Evolutionary conservation across 2,888 invertebrate genomes (phyloP).

Genomic region (Zonitis immaculata): DNA sequence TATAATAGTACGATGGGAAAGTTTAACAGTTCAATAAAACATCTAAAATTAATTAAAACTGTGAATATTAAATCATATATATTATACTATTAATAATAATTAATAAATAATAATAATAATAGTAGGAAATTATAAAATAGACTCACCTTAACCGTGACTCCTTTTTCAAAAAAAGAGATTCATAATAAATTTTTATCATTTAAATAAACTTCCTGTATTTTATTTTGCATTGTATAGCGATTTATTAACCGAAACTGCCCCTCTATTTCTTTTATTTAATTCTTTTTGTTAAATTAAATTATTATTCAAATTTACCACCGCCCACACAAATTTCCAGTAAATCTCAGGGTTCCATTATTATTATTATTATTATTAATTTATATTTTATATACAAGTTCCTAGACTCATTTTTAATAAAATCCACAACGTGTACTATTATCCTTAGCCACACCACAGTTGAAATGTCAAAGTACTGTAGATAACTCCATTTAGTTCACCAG

Average conservation of each 20-base stretch:
- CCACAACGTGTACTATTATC: too few species aligned
- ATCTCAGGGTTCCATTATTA: too few species aligned
- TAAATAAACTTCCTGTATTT: slow-evolving; percentile 1
- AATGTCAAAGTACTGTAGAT: too few species aligned
- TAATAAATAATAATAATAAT: background rate
- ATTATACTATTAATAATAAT: background rate
- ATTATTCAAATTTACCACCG: background rate
- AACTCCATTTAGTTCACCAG: too few species aligned
- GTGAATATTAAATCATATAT: background rate
- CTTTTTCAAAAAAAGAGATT: background rate
- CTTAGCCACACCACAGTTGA: too few species aligned
- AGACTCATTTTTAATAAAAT: too few species aligned
- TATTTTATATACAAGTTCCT: too few species aligned
- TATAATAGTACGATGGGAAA: background rate
- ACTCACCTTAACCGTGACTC: background rate
- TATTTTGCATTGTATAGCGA: background rate
- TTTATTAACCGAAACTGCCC: background rate
- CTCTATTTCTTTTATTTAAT: background rate
- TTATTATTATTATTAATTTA: too few species aligned
- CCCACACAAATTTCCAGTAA: too few species aligned
- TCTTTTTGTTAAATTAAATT: background rate
- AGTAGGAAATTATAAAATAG: background rate
- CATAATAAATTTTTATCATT: background rate
- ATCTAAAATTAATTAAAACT: background rate
- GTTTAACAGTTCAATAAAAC: background rate